These are phyloP conservation scores for Heliconius erato DNA, from an alignment of 2,888 invertebrate species.

Conservation along the genomic window DNA sequence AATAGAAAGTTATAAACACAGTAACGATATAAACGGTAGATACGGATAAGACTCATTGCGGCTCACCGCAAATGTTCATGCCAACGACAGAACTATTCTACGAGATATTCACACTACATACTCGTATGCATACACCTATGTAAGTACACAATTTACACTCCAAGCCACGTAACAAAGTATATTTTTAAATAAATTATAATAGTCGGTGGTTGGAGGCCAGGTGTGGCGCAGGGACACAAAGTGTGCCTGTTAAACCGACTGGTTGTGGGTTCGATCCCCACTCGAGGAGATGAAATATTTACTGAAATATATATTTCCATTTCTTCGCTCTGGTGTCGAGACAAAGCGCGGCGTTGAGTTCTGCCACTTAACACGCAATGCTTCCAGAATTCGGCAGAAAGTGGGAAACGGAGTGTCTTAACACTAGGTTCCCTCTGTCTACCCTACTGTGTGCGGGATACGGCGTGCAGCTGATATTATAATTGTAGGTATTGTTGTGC, in stretches of 20 bases:
- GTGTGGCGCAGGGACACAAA: no score
- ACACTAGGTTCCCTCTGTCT: no score
- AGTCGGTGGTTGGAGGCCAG: neutral
- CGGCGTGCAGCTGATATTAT: neutral
- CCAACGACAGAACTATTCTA: slow-evolving; percentile 47
- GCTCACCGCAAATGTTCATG: slow-evolving; percentile 52
- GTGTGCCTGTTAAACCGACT: no score
- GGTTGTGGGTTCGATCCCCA: no score
- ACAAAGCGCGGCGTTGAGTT: no score
- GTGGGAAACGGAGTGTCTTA: no score
- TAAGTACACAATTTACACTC: neutral
- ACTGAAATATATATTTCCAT: no score
- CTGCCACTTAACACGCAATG: no score
- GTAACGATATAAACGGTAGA: slow-evolving; percentile 40
- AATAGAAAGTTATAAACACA: slow-evolving; percentile 26
- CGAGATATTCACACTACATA: slow-evolving; percentile 32
- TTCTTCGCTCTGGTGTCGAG: no score
- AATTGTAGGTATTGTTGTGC: neutral
- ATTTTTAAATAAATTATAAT: neutral
- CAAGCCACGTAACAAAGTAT: neutral
- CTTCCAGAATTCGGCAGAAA: no score
- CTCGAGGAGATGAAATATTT: no score
- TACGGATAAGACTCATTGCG: slow-evolving; percentile 52
- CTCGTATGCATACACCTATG: neutral
- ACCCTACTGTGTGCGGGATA: no score